Evolutionary conservation across 2,113 vertebrate species (phyloP).

Genomic region (Trogon surrucura): DNA sequence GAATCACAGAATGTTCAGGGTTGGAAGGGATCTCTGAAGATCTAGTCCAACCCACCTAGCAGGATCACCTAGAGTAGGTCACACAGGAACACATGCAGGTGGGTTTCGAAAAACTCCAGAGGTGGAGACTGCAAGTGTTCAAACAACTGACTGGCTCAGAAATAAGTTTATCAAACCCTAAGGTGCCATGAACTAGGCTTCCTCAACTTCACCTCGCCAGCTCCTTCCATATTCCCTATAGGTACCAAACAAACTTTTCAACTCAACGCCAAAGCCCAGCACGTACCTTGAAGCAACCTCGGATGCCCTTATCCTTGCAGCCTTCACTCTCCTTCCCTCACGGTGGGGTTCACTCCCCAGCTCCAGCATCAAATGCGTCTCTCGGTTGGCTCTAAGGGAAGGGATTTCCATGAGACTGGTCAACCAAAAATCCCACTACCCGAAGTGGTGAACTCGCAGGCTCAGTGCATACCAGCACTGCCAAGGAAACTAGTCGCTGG

Average conservation of each 20-base stretch:
- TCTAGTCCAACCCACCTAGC: too few species aligned
- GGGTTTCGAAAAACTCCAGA: too few species aligned
- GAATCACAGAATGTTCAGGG: too few species aligned
- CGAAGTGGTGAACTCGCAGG: fast-evolving
- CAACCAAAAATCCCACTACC: not conserved
- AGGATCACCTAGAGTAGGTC: too few species aligned
- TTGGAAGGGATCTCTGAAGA: too few species aligned
- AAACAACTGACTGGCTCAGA: not conserved
- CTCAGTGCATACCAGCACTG: fast-evolving
- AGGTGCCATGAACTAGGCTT: not conserved
- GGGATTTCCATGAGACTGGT: not conserved
- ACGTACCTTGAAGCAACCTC: not conserved
- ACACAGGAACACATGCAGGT: too few species aligned
- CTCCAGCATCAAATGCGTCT: fast-evolving
- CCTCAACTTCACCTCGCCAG: not conserved
- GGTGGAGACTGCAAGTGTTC: not conserved
- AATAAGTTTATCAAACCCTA: not conserved
- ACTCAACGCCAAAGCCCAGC: not conserved
- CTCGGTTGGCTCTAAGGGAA: not conserved
- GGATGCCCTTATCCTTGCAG: not conserved
- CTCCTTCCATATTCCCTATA: not conserved
- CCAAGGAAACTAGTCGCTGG: fast-evolving
- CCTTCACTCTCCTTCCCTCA: not conserved
- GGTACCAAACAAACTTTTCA: not conserved
- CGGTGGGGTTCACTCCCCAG: fast-evolving